Base-by-base conservation (phyloP, 1,140 invertebrate genomes). In the Mamestra configurata region DNA sequence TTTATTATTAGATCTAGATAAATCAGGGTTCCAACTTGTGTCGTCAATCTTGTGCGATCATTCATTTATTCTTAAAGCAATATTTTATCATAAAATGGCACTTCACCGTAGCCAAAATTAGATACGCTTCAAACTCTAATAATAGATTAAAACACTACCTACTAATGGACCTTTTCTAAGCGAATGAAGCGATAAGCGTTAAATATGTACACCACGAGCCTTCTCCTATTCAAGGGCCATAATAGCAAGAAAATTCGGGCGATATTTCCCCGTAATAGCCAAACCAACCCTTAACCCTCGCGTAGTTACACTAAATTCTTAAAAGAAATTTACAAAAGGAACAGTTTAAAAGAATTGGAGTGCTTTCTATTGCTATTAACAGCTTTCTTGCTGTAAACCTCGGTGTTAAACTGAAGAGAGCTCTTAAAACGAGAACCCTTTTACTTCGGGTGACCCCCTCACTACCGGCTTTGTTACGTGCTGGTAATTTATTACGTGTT, bases 371-470 rank as follows among this genome's bases (percentile, higher is more conserved):
- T 76, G 71, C 76, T 79, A 66, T 72, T 76, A 79, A 79, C 13
- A 40, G 70, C 71, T 73, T 72, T 37, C 55, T 64, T 76, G 40
- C 51, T 72, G 49, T 79, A 81, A 83, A 83, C 40, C 66, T 55
- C 77, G 61, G 59, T 77, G 66, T 40, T 79, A 72, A 82, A 75
- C 70, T 71, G 64, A 75, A 46, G 71, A 81, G 73, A 73, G 77
- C 76, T 79, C 79, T 83, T 79, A 79, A 79, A 64, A 66, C 61
- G 35, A 83, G 82, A 53, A 68, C 71, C 73, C 79, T 80, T 84
- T 83, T 37, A 79, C 71, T 82, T 66, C 68, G 76, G 66, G 76
- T 79, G 53, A 81, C 82, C 71, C 15, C 75, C 59, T 18, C 68
- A 27, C 43, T 59, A 78, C 66, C 49, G 76, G 43, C 68, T 78